phyloP scores from a whole-genome alignment of 2,797 vertebrate species.

The Crocidura indochinensis region DNA sequence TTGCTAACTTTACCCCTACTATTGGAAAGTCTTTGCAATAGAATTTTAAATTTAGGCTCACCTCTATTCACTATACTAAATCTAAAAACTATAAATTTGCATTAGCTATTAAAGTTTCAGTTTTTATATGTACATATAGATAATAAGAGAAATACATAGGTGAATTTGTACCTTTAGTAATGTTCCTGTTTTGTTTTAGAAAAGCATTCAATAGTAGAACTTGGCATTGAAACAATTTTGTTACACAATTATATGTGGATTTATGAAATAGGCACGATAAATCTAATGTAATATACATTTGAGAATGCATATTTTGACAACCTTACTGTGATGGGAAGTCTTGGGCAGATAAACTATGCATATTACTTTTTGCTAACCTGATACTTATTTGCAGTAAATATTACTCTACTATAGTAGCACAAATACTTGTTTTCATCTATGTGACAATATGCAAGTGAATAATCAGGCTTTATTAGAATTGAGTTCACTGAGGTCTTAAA shows the following conservation, averaged over 20 bases:
- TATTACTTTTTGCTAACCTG: background rate
- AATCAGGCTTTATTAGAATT: background rate
- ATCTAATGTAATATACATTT: background rate
- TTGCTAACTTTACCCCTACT: background rate
- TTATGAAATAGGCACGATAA: background rate
- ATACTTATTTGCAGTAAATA: background rate
- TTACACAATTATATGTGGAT: background rate
- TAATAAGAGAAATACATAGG: background rate
- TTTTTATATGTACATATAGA: background rate
- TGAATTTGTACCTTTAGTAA: background rate
- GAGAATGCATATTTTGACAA: background rate
- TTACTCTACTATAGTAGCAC: background rate
- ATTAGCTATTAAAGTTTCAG: background rate
- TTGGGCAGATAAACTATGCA: background rate
- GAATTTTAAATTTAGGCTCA: background rate
- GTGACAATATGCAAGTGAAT: background rate
- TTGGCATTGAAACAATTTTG: background rate
- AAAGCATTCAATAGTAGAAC: background rate
- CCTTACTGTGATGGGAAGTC: background rate
- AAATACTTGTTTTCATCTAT: background rate
- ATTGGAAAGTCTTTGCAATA: background rate
- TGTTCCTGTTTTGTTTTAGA: background rate
- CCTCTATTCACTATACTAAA: background rate
- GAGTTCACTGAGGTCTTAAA: background rate
- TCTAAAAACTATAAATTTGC: background rate